A percentile compares a stretch with the other conserved stretches of the same genome.
Conservation (phyloP, 2,888 invertebrate genomes). For the Lamellibrachia columna region DNA sequence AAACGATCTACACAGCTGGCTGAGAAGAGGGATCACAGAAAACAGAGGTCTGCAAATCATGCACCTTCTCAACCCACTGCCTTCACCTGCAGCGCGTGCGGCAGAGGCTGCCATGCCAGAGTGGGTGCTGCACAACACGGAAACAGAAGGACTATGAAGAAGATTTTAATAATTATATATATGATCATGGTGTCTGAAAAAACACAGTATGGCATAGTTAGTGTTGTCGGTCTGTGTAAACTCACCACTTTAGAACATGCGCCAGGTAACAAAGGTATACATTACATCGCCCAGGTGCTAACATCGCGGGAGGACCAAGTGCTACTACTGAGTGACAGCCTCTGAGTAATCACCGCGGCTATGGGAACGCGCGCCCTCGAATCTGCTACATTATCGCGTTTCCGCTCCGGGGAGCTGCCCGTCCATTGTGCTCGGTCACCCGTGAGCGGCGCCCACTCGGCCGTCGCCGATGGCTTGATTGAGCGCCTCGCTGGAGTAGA, state of each 20-base stretch:
- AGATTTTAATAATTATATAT: too few relatives aligned
- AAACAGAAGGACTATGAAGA: background rate
- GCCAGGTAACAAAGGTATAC: background rate
- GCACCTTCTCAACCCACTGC: too few relatives aligned
- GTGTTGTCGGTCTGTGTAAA: background rate
- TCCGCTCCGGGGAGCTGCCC: background rate
- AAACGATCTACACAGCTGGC: background rate
- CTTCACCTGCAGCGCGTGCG: too few relatives aligned
- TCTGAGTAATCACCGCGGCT: background rate
- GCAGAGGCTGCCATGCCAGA: too few relatives aligned
- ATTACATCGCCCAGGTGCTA: too few relatives aligned
- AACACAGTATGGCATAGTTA: too few relatives aligned
- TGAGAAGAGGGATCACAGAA: background rate
- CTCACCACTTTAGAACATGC: background rate
- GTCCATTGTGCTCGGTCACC: background rate
- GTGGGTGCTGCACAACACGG: too few relatives aligned
- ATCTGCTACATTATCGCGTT: background rate
- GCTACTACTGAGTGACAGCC: background rate
- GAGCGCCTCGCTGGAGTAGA: background rate
- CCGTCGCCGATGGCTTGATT: background rate
- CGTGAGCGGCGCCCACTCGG: background rate
- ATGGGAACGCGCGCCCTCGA: background rate
- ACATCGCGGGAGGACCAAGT: too few relatives aligned
- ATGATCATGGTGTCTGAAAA: too few relatives aligned
- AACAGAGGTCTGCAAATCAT: too few relatives aligned